Conservation (phyloP, 2,888 invertebrate genomes). For the Ctena decussata region DNA sequence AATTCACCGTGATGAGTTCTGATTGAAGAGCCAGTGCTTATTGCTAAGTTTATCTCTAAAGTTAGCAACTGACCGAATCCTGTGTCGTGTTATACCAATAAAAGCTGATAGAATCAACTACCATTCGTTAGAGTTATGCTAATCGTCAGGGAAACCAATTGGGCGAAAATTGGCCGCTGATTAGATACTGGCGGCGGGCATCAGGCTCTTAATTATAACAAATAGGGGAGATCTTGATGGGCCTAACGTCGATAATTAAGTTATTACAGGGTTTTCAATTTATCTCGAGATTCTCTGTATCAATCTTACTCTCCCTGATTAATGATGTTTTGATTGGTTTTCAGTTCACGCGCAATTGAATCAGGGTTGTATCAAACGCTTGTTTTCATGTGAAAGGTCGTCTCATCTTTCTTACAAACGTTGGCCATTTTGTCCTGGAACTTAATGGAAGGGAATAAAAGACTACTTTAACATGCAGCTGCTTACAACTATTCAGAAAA, state of each 20-base stretch:
- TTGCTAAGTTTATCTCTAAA: neutral
- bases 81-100: slow-evolving; percentile 53
- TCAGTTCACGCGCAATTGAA: slow-evolving; percentile 7
- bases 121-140: slow-evolving; percentile 21
- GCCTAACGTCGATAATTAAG: slow-evolving; percentile 50
- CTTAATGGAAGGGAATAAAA: too few species aligned
- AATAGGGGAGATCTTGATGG: slow-evolving; percentile 57
- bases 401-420: neutral
- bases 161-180: slow-evolving; percentile 48
- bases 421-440: neutral
- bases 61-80: slow-evolving; percentile 42
- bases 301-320: slow-evolving; percentile 9
- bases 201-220: slow-evolving; percentile 66
- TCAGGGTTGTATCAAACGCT: slow-evolving; percentile 7
- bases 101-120: slow-evolving; percentile 29
- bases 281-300: neutral
- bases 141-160: slow-evolving; percentile 56
- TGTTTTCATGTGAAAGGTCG: neutral
- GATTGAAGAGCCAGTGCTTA: neutral
- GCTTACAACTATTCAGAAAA: too few species aligned
- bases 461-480: too few species aligned
- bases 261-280: slow-evolving; percentile 42
- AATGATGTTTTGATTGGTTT: slow-evolving; percentile 2
- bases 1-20: neutral
- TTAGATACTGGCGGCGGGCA: slow-evolving; percentile 35